Conservation (phyloP, 2,888 invertebrate species). For the Aleiodes leptofemur region DNA sequence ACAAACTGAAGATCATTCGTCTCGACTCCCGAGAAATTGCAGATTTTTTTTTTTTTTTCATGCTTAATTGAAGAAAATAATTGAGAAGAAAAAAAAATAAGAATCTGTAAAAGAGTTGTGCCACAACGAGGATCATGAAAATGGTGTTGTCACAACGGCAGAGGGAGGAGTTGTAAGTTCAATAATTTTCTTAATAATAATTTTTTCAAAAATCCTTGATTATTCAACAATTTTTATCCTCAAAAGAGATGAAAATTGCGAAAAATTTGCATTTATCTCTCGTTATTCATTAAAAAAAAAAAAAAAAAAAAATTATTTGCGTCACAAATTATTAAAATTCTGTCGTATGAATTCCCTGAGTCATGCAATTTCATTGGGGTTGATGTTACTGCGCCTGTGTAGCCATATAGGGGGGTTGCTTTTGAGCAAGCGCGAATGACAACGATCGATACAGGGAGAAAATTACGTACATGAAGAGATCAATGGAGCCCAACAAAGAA, state of each 20-base stretch:
- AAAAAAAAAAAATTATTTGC: slow-evolving; percentile 3
- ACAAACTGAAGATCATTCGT: slow-evolving; percentile 59
- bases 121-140: slow-evolving; percentile 87
- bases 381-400: slow-evolving; percentile 38
- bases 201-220: not conserved
- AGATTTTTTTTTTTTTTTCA: slow-evolving; percentile 18
- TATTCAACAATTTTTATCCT: no score
- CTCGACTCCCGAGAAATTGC: slow-evolving; percentile 15
- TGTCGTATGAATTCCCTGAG: slow-evolving; percentile 47
- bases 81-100: slow-evolving; percentile 23
- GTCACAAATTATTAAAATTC: slow-evolving; percentile 45
- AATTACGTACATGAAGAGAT: slow-evolving; percentile 47
- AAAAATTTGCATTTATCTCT: no score
- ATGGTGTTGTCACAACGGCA: slow-evolving; percentile 99
- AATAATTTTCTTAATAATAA: slow-evolving; percentile 43
- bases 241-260: not conserved
- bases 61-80: slow-evolving; percentile 12
- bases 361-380: slow-evolving; percentile 46
- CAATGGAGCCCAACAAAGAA: slow-evolving; percentile 18
- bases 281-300: not conserved
- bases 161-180: slow-evolving; percentile 99
- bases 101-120: slow-evolving; percentile 68
- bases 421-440: slow-evolving; percentile 66
- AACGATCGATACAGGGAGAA: slow-evolving; percentile 65
- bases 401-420: slow-evolving; percentile 46